These are phyloP conservation scores for Presbytis comata DNA, from an alignment of 2,797 vertebrate genomes.

Conservation along the genomic window DNA sequence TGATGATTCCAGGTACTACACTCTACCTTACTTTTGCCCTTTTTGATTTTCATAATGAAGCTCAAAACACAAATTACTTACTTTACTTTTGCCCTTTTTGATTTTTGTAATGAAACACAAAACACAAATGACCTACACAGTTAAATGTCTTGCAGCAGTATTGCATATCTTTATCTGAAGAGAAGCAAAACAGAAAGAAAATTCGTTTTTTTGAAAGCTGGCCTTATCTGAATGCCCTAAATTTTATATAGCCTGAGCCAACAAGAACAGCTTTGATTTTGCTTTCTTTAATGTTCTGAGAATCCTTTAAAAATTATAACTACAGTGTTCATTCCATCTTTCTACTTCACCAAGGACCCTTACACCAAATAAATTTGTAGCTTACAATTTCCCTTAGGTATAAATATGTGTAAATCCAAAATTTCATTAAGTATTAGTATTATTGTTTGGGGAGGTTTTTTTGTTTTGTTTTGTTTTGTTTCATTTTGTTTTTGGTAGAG, in stretches of 20 bases:
- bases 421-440: neutral
- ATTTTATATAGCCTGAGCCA: neutral
- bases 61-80: conserved; percentile 34
- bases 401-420: neutral
- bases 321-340: neutral
- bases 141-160: conserved; percentile 25
- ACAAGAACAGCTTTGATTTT: neutral
- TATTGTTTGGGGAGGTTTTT: neutral
- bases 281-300: neutral
- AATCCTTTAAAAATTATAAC: neutral
- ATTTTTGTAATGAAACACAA: conserved; percentile 57
- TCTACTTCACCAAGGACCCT: neutral
- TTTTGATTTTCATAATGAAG: conserved; percentile 53
- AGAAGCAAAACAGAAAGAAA: conserved; percentile 25
- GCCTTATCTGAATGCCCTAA: neutral
- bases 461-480: too few relatives aligned
- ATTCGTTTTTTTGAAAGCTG: neutral
- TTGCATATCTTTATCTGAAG: neutral
- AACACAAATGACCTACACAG: conserved; percentile 30
- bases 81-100: conserved; percentile 40
- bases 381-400: conserved; percentile 1
- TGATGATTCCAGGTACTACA: neutral
- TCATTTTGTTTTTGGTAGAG: neutral
- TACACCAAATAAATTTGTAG: neutral
- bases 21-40: conserved; percentile 33